Evolutionary conservation across 2,113 vertebrate genomes (phyloP).

Genomic region (Peromyscus californicus): DNA sequence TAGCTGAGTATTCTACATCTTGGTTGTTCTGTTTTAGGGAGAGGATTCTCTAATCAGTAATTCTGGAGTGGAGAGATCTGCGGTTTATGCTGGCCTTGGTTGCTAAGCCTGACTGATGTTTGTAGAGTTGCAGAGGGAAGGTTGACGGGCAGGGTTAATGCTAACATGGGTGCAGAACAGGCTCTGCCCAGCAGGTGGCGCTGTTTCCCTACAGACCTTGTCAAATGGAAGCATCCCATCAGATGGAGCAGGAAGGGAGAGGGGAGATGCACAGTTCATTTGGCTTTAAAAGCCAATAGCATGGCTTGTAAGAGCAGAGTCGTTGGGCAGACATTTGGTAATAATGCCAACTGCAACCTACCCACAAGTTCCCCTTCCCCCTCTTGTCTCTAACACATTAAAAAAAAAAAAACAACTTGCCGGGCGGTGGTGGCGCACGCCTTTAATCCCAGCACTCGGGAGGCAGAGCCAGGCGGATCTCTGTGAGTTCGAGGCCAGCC

Average conservation of each 20-base stretch:
- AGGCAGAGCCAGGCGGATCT: no score
- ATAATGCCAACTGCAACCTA: neutral
- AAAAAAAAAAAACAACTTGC: neutral
- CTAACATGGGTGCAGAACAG: neutral
- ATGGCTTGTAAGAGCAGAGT: neutral
- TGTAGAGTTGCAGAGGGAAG: neutral
- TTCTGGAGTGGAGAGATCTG: neutral
- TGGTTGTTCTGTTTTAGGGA: neutral
- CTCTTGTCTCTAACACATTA: neutral
- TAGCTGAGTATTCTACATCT: neutral
- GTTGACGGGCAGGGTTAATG: accelerated
- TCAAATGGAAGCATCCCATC: neutral
- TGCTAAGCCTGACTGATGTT: neutral
- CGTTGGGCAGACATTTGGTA: neutral
- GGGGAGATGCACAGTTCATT: neutral
- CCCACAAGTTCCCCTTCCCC: neutral
- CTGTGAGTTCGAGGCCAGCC: no score
- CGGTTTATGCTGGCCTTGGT: neutral
- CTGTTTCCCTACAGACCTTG: neutral
- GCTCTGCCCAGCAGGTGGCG: constrained; percentile 69
- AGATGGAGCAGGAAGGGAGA: neutral
- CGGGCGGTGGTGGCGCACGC: no score
- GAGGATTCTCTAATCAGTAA: neutral
- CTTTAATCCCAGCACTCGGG: no score
- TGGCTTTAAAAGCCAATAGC: neutral